Base-by-base conservation (phyloP, 1,140 invertebrate genomes). In the Uloborus diversus region DNA sequence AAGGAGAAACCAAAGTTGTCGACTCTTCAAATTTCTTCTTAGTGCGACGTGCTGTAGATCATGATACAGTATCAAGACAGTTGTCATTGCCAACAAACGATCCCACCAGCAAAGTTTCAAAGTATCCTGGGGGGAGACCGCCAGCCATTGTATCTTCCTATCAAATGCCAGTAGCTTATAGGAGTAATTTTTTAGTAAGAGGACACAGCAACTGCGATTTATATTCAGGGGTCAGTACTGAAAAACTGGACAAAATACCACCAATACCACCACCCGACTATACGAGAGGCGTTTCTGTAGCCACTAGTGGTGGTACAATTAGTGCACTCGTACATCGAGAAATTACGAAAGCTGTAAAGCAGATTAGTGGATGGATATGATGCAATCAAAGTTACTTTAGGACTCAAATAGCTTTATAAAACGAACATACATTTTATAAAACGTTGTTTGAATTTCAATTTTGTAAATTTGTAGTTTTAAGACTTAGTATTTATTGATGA, bases 261-360 rank as follows among this genome's bases (percentile, higher is more conserved):
- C 47, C 37, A 32, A 78, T 81, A 37, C 80, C 80, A 9, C 61
- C 80, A 3, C 80, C 80, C 1, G 80, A 81, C 27, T 81, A 81
- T n/a, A 47, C 42, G 2, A 30, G 61, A 2, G 66, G 69, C 3
- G 32, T 73, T 13, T 71, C 70, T 1, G 65, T 69, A 0, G 80
- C 66, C 23, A 32, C 32, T 42, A 56, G 53, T 3, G 62, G 49
- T 25, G 79, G 66, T 17, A 80, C 57, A 13, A 79, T 83, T 1
- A 82, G 81, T 71, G 81, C 75, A n/a, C 37, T 83, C 9, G 82
- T 83, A 4, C 82, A 83, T 42, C 37, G 79, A 35, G 82, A 83
- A 56, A 83, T 83, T 27, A 75, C 81, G 5, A 68, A 81, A 59
- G 82, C 82, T 33, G 82, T 82, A 2, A 80, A 71, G 23, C 73